Evolutionary conservation across 2,797 vertebrate species (phyloP).

Genomic region (Sebastes kiyomatsui): DNA sequence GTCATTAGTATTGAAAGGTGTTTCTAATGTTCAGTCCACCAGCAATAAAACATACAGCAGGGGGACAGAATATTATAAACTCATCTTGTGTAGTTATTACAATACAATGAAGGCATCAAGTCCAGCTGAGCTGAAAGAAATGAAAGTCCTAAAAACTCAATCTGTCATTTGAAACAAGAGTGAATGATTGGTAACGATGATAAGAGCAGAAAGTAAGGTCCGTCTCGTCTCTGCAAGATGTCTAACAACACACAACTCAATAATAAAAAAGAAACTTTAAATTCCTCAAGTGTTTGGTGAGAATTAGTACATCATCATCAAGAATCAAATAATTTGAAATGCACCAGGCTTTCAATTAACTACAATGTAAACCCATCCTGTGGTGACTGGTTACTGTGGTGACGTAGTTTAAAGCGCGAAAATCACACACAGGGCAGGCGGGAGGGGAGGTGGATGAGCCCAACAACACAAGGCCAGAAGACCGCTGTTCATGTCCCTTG

Average conservation of each 20-base stretch:
- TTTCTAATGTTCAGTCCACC: background rate
- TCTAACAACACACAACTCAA: background rate
- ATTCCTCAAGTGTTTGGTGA: no score
- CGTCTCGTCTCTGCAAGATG: background rate
- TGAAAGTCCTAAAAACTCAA: background rate
- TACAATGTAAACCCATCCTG: no score
- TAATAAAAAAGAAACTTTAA: background rate
- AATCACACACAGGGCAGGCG: no score
- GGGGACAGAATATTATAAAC: background rate
- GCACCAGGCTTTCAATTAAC: no score
- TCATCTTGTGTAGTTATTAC: background rate
- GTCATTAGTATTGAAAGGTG: background rate
- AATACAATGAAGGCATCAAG: background rate
- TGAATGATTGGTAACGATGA: background rate
- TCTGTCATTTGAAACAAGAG: background rate
- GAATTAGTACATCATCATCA: no score
- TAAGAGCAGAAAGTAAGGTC: background rate
- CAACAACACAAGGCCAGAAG: no score
- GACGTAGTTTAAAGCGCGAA: background rate
- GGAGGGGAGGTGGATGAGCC: no score
- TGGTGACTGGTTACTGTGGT: background rate
- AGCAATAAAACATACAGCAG: background rate
- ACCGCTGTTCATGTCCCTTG: no score
- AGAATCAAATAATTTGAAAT: no score
- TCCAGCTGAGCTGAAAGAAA: background rate